A percentile compares a stretch with the other conserved stretches of the same genome.
These are phyloP conservation scores for Tetraodon nigroviridis DNA, from an alignment of 2,113 vertebrate species.

Conservation along the genomic window DNA sequence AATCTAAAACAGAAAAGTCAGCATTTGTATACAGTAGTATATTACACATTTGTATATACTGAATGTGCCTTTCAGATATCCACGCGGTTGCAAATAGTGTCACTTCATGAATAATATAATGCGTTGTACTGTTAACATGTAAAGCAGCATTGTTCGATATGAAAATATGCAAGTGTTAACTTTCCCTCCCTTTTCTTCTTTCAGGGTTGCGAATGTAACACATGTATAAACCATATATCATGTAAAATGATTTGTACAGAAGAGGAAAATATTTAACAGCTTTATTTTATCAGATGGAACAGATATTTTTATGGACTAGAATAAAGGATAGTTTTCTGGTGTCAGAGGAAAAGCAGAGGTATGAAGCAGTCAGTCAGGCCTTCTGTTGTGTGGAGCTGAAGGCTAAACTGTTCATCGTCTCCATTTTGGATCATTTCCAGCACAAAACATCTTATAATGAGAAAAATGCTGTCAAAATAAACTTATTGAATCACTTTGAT, in stretches of 20 bases:
- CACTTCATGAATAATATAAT: not conserved
- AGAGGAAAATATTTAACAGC: not conserved
- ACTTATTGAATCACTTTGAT: no score
- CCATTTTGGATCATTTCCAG: not conserved
- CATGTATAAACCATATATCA: slow-evolving; percentile 39
- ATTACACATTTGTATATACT: no score
- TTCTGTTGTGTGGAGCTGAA: slow-evolving; percentile 38
- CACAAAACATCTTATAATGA: not conserved
- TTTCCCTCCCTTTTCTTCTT: not conserved
- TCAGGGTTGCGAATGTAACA: slow-evolving; percentile 7
- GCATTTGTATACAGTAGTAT: no score
- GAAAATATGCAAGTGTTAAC: slow-evolving; percentile 28
- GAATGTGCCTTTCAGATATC: no score
- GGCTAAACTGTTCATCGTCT: slow-evolving; percentile 13
- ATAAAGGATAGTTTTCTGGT: not conserved
- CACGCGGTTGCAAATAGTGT: no score
- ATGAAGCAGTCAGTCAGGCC: slow-evolving; percentile 51
- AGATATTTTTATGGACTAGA: not conserved
- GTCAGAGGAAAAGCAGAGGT: slow-evolving; percentile 34
- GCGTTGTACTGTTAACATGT: not conserved
- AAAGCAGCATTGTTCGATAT: slow-evolving; percentile 15
- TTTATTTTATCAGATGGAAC: slow-evolving; percentile 6
- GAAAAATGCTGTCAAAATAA: no score
- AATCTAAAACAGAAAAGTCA: no score
- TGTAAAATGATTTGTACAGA: slow-evolving; percentile 53